Evolutionary conservation across 1,140 invertebrate species (phyloP).

Genomic region (Bombus impatiens): DNA sequence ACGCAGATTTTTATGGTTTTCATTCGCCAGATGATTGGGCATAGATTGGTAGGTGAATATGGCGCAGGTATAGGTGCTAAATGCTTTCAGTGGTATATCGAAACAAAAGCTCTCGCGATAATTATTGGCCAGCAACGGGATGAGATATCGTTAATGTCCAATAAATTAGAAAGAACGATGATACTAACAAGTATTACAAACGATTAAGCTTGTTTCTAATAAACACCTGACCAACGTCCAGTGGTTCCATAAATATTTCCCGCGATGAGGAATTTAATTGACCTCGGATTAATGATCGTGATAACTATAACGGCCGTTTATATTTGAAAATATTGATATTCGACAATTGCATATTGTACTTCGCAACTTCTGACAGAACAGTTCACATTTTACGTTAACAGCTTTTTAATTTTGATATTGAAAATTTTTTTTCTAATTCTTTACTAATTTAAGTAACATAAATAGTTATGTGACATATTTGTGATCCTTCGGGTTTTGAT

Average conservation of each 20-base stretch:
- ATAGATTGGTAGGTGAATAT: constrained; percentile 65
- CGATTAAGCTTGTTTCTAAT: background rate
- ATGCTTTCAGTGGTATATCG: constrained; percentile 65
- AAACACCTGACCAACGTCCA: background rate
- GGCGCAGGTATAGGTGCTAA: constrained; percentile 68
- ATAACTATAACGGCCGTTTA: background rate
- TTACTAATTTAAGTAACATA: too few relatives aligned
- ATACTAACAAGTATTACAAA: background rate
- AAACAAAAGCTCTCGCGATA: constrained; percentile 46
- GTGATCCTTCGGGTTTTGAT: too few relatives aligned
- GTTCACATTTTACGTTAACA: too few relatives aligned
- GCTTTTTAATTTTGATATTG: too few relatives aligned
- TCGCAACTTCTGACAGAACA: too few relatives aligned
- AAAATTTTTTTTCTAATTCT: too few relatives aligned
- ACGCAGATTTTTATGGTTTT: constrained; percentile 65
- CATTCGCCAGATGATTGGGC: constrained; percentile 62
- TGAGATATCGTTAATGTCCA: constrained; percentile 53
- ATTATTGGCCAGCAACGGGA: constrained; percentile 38
- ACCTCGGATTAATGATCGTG: background rate
- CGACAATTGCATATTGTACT: too few relatives aligned
- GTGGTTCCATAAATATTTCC: background rate
- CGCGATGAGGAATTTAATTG: background rate
- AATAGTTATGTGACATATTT: too few relatives aligned
- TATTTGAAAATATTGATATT: background rate
- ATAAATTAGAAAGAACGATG: constrained; percentile 47